Percentiles rank a stretch among this genome's conserved stretches.
phyloP scores from a whole-genome alignment of 2,113 vertebrate species.

The Saccopteryx bilineata region DNA sequence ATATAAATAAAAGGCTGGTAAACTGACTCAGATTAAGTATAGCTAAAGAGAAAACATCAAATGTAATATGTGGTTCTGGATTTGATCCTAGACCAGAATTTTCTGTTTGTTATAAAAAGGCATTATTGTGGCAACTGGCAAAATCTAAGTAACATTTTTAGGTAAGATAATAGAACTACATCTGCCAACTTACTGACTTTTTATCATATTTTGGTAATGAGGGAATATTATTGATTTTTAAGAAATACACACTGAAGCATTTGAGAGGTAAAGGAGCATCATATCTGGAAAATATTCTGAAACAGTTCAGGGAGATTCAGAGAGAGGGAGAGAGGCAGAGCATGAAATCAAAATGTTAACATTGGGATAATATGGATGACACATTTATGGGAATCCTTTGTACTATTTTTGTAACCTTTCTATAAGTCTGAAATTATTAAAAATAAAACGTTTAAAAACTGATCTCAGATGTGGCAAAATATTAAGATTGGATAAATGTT shows the following conservation, averaged over 20 bases:
- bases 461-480: background rate
- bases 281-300: background rate
- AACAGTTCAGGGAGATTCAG: background rate
- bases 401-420: background rate
- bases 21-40: background rate
- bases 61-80: background rate
- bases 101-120: background rate
- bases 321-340: background rate
- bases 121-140: background rate
- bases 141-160: background rate
- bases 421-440: background rate
- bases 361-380: background rate
- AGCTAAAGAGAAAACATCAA: background rate
- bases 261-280: background rate
- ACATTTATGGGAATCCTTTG: background rate
- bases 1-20: background rate
- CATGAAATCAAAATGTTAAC: background rate
- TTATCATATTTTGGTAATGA: background rate
- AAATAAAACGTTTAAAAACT: background rate
- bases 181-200: background rate
- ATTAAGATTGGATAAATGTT: background rate
- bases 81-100: background rate
- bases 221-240: background rate
- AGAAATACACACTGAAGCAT: background rate
- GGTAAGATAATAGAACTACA: background rate